phyloP scores from a whole-genome alignment of 2,797 vertebrate species.

The Limnodromus scolopaceus region DNA sequence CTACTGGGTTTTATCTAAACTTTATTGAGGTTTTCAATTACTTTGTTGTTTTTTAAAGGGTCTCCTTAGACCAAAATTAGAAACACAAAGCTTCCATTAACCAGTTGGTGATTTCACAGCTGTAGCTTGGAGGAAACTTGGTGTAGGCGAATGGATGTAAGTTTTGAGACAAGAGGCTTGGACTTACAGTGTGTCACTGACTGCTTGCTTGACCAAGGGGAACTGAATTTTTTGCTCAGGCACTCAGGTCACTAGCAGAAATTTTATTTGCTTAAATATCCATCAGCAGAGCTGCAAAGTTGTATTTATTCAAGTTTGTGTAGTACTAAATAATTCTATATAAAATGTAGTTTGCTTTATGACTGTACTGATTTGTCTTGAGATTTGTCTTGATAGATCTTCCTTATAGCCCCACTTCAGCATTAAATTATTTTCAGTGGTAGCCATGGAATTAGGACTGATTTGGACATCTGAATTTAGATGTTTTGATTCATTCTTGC shows the following conservation, averaged over 20 bases:
- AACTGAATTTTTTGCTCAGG: not conserved
- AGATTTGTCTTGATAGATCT: not conserved
- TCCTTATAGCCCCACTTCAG: not conserved
- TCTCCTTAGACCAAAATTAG: not conserved
- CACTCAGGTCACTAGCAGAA: not conserved
- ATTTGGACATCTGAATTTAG: not conserved
- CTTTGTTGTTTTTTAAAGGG: not conserved
- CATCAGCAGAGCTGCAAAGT: not conserved
- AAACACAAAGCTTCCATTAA: not conserved
- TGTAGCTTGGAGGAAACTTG: not conserved
- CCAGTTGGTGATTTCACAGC: not conserved
- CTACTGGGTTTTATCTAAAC: not conserved
- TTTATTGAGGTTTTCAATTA: not conserved
- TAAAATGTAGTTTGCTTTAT: not conserved
- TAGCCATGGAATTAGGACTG: not conserved
- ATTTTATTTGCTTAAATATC: not conserved
- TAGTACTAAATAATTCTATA: not conserved
- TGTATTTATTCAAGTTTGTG: not conserved
- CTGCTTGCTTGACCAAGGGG: not conserved
- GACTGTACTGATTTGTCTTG: not conserved
- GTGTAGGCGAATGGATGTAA: not conserved
- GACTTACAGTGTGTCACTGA: rapidly evolving
- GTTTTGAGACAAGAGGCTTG: not conserved
- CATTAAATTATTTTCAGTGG: not conserved
- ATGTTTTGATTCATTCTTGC: not conserved